Conservation (phyloP, 2,113 vertebrate species). For the Condylura cristata region DNA sequence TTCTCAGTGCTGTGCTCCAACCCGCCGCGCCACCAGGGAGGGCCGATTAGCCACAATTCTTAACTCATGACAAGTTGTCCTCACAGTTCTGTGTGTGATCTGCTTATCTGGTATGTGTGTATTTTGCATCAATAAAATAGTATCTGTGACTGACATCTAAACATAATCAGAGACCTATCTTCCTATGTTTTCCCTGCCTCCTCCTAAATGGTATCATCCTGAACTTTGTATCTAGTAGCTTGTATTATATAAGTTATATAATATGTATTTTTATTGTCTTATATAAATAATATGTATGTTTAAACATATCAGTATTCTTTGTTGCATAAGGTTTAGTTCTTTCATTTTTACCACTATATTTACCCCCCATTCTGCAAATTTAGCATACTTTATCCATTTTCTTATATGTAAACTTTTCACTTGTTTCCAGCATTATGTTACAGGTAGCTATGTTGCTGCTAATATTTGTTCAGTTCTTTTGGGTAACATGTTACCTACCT, state of each 20-base stretch:
- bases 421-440: background rate
- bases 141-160: background rate
- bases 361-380: background rate
- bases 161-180: background rate
- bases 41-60: slow-evolving; percentile 13
- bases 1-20: no score
- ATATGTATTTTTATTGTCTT: background rate
- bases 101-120: background rate
- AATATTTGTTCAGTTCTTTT: background rate
- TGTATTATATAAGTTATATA: background rate
- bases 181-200: background rate
- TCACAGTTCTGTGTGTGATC: background rate
- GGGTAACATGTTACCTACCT: background rate
- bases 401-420: background rate
- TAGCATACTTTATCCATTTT: background rate
- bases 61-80: background rate
- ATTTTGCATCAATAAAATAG: background rate
- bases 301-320: background rate
- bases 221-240: slow-evolving; percentile 21
- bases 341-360: background rate
- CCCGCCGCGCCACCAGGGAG: no score
- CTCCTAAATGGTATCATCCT: background rate
- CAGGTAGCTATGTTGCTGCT: background rate
- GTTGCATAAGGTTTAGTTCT: background rate
- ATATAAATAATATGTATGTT: background rate